Percentiles rank a stretch among this genome's conserved stretches.
phyloP scores from a whole-genome alignment of 2,888 invertebrate genomes.

The Dynastes grantii region DNA sequence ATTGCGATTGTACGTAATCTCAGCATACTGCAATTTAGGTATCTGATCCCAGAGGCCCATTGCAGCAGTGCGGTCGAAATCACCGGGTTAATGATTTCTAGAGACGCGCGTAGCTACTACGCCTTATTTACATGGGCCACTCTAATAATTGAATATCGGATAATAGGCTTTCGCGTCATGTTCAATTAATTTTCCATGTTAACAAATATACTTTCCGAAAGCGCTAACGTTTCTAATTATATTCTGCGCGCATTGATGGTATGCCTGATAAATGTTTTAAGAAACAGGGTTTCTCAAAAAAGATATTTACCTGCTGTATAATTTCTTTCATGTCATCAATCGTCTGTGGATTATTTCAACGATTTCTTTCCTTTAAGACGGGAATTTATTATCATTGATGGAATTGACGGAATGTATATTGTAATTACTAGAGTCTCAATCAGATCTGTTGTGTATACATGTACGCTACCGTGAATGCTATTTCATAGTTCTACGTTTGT shows the following conservation, averaged over 20 bases:
- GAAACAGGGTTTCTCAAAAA: no score
- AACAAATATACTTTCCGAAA: not conserved
- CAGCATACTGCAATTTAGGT: not conserved
- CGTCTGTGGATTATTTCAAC: no score
- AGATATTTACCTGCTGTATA: no score
- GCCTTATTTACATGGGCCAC: not conserved
- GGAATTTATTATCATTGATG: no score
- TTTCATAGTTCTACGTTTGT: no score
- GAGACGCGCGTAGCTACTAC: not conserved
- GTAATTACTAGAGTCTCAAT: no score
- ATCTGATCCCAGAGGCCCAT: not conserved
- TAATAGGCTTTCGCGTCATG: constrained; percentile 11
- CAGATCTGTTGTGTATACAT: no score
- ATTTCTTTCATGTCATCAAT: no score
- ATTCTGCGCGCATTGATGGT: not conserved
- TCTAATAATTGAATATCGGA: constrained; percentile 5
- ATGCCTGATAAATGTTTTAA: no score
- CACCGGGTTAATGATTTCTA: not conserved
- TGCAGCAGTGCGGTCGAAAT: constrained; percentile 2
- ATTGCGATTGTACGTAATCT: not conserved
- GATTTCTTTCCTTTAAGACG: no score
- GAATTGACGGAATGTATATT: no score
- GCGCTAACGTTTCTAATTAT: not conserved
- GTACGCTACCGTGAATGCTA: no score
- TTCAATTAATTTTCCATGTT: constrained; percentile 7